Evolutionary conservation across 2,888 invertebrate species (phyloP).

Genomic region (Epistrophe grossulariae): DNA sequence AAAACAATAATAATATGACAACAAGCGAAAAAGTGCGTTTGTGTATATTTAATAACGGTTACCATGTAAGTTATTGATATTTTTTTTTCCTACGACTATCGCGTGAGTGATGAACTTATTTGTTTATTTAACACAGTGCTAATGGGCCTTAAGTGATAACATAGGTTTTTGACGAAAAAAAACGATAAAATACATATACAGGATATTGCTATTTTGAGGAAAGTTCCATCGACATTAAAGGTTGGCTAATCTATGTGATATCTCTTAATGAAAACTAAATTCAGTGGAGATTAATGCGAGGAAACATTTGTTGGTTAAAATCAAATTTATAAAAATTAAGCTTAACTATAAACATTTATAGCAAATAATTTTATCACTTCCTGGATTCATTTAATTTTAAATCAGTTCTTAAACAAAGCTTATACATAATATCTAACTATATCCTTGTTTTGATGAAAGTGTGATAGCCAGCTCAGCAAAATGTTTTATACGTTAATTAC

Average conservation of each 20-base stretch:
- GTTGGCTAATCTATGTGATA: neutral
- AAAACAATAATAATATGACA: constrained; percentile 9
- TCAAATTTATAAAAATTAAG: too few relatives aligned
- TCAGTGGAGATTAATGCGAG: neutral
- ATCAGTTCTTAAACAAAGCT: too few relatives aligned
- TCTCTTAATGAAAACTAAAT: neutral
- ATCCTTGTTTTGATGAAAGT: too few relatives aligned
- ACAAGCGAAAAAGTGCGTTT: constrained; percentile 40
- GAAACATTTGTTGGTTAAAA: too few relatives aligned
- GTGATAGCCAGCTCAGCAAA: too few relatives aligned
- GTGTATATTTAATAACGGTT: constrained; percentile 52
- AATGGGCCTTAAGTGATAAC: neutral
- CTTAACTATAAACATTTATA: too few relatives aligned
- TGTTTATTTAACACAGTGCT: neutral
- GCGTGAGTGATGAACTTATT: constrained; percentile 53
- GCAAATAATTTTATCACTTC: too few relatives aligned
- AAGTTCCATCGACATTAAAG: too few relatives aligned
- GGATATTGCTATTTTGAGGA: neutral
- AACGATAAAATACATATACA: neutral
- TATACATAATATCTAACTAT: too few relatives aligned
- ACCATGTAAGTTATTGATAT: constrained; percentile 63
- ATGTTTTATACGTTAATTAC: too few relatives aligned
- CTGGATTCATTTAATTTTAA: too few relatives aligned
- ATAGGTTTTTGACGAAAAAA: neutral
- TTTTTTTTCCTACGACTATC: constrained; percentile 21